Conservation (phyloP, 2,888 invertebrate species). For the Ernsta delagoae region DNA sequence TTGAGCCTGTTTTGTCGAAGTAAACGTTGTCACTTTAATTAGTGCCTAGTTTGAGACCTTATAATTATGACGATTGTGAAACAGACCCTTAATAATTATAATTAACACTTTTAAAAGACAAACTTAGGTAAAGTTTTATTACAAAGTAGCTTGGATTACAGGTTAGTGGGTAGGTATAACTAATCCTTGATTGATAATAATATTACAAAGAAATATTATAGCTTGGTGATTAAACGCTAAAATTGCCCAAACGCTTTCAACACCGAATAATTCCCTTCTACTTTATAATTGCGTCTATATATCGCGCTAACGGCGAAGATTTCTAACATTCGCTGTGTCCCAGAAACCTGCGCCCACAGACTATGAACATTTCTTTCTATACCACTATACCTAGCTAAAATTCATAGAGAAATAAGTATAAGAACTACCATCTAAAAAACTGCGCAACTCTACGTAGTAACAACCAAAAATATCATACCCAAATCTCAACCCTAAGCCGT, state of each 20-base stretch:
- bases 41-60: too few relatives aligned
- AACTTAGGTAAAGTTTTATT: too few relatives aligned
- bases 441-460: background rate
- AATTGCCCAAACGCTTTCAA: background rate
- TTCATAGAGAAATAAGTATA: slow-evolving; percentile 84
- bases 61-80: too few relatives aligned
- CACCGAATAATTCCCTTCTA: slow-evolving; percentile 30
- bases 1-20: too few relatives aligned
- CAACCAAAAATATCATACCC: slow-evolving; percentile 11
- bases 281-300: slow-evolving; percentile 49
- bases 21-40: too few relatives aligned
- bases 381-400: slow-evolving; percentile 81
- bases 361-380: slow-evolving; percentile 78
- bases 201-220: too few relatives aligned
- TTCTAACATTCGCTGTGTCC: slow-evolving; percentile 79
- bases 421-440: slow-evolving; percentile 81
- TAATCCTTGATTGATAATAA: too few relatives aligned
- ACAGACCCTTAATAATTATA: too few relatives aligned
- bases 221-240: background rate
- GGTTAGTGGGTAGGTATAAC: too few relatives aligned
- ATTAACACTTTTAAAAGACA: too few relatives aligned
- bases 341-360: slow-evolving; percentile 78
- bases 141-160: too few relatives aligned
- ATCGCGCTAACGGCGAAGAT: slow-evolving; percentile 65
- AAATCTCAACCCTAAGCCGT: slow-evolving; percentile 26